These are phyloP conservation scores for Gymnorhina tibicen DNA, from an alignment of 2,113 vertebrate genomes.

Conservation along the genomic window DNA sequence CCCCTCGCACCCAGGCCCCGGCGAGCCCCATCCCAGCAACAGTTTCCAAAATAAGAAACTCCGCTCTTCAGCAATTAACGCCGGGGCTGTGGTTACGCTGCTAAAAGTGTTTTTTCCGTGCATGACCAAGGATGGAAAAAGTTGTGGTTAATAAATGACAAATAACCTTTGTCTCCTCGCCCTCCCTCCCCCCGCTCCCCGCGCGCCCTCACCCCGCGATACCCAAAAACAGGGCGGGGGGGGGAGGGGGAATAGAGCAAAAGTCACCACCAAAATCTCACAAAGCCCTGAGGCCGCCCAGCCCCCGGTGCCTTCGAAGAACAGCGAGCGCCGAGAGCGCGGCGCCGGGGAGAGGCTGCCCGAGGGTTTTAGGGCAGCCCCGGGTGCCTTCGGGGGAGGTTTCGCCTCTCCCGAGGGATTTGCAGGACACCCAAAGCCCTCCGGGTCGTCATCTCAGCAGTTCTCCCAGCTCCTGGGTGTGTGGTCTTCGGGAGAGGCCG, in stretches of 20 bases:
- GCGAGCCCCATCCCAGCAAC: neutral
- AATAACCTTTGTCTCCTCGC: slow-evolving; percentile 51
- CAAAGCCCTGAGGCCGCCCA: neutral
- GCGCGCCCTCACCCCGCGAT: neutral
- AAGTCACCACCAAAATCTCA: slow-evolving; percentile 28
- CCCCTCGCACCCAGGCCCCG: neutral
- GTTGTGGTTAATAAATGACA: slow-evolving; percentile 72
- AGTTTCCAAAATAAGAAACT: slow-evolving; percentile 69
- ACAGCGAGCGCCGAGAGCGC: neutral
- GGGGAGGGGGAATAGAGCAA: neutral
- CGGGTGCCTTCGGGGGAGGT: accelerated
- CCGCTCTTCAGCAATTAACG: slow-evolving; percentile 46
- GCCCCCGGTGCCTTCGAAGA: slow-evolving; percentile 66
- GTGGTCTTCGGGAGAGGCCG: neutral
- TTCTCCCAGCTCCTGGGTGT: neutral
- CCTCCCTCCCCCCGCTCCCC: neutral
- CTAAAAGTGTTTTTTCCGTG: slow-evolving; percentile 62
- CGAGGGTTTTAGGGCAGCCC: neutral
- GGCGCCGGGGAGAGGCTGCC: neutral
- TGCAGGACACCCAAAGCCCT: neutral
- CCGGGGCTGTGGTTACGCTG: slow-evolving; percentile 29
- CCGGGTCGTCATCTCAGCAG: accelerated
- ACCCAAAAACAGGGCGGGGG: neutral
- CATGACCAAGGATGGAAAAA: slow-evolving; percentile 70
- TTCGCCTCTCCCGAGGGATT: neutral